Conservation (phyloP, 2,888 invertebrate genomes). For the Xestia ashworthii region DNA sequence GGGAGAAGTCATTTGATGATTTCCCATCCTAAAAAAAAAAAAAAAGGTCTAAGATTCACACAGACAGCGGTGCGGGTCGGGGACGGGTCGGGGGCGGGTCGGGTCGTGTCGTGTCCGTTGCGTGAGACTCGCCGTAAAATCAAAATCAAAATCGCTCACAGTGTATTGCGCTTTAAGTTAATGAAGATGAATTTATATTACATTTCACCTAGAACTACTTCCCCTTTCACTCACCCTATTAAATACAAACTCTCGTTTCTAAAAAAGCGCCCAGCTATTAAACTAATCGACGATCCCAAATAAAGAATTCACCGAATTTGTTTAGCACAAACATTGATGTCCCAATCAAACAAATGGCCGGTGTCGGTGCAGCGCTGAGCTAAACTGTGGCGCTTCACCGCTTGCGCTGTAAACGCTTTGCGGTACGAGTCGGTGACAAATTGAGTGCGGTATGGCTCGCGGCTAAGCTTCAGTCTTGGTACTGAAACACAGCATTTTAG, state of each 20-base stretch:
- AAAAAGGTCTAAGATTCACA: too few relatives aligned
- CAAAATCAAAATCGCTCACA: neutral
- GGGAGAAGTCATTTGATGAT: too few relatives aligned
- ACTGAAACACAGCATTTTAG: slow-evolving; percentile 17
- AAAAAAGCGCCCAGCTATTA: slow-evolving; percentile 44
- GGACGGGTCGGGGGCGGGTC: neutral
- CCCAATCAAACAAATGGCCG: slow-evolving; percentile 74
- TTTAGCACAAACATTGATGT: slow-evolving; percentile 64
- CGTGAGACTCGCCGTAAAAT: neutral
- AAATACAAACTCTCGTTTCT: slow-evolving; percentile 10
- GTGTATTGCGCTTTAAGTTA: neutral
- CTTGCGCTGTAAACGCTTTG: slow-evolving; percentile 53
- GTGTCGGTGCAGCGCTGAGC: slow-evolving; percentile 54
- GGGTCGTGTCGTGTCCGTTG: neutral
- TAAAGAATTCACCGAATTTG: slow-evolving; percentile 71
- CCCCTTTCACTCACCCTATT: neutral
- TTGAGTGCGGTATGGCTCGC: slow-evolving; percentile 45
- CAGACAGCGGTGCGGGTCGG: too few relatives aligned
- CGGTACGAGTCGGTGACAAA: slow-evolving; percentile 59
- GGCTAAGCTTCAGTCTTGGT: slow-evolving; percentile 35
- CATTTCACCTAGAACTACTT: neutral
- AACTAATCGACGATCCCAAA: slow-evolving; percentile 67
- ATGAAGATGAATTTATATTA: neutral
- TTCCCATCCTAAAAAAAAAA: too few relatives aligned
- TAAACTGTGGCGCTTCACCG: slow-evolving; percentile 68